Conservation (phyloP, 2,797 vertebrate species). For the Ammospiza maritima region DNA sequence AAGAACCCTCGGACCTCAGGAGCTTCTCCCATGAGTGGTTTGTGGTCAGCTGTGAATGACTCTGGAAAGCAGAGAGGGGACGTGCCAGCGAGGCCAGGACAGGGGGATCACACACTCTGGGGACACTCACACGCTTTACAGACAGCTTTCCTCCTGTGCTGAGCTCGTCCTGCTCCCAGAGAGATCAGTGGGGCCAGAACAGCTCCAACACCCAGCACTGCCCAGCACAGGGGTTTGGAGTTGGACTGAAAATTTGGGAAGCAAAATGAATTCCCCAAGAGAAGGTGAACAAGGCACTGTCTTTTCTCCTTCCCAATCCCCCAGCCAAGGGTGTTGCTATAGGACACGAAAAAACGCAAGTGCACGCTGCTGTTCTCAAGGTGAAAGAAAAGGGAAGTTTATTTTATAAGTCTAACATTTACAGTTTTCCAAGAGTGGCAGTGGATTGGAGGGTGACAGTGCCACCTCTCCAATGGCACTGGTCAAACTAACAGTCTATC, state of each 20-base stretch:
- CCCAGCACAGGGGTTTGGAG: not conserved
- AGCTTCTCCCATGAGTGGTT: constrained; percentile 94
- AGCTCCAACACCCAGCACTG: not conserved
- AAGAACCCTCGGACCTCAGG: constrained; percentile 95
- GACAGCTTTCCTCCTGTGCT: not conserved
- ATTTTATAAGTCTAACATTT: too few species aligned
- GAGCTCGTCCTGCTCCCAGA: not conserved
- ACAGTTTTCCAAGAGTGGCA: too few species aligned
- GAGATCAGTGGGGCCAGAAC: fast-evolving
- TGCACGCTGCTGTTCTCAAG: too few species aligned
- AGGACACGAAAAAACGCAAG: too few species aligned
- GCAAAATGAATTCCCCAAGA: not conserved
- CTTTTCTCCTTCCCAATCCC: not conserved
- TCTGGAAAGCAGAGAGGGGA: constrained; percentile 76
- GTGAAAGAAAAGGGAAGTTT: too few species aligned
- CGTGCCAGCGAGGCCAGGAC: not conserved
- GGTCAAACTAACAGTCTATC: too few species aligned
- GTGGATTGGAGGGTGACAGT: too few species aligned
- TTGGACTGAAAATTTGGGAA: not conserved
- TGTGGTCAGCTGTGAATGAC: constrained; percentile 96
- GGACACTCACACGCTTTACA: fast-evolving
- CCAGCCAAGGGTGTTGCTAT: not conserved
- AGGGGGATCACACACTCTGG: fast-evolving
- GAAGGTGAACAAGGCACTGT: fast-evolving
- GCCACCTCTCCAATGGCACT: too few species aligned